phyloP scores from a whole-genome alignment of 2,113 vertebrate species.

The Zosterops pallidus region DNA sequence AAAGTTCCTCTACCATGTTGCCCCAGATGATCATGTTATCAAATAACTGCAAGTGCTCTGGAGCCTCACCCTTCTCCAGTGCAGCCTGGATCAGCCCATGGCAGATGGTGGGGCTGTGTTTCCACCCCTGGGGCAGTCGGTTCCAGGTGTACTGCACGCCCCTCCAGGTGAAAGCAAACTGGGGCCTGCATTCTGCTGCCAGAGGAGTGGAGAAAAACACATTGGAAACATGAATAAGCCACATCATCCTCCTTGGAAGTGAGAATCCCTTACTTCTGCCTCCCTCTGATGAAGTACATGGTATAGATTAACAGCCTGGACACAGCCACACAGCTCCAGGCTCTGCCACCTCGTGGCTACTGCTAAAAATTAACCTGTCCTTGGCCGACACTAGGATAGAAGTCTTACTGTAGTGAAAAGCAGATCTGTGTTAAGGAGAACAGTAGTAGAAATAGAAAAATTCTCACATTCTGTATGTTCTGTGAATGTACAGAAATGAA shows the following conservation, averaged over 20 bases:
- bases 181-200: not conserved
- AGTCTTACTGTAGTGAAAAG: not conserved
- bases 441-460: not conserved
- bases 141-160: accelerated
- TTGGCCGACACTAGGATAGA: not conserved
- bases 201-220: not conserved
- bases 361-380: not conserved
- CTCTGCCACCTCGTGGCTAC: not conserved
- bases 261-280: not conserved
- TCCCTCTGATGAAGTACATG: not conserved
- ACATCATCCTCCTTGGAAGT: not conserved
- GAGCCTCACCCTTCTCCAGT: not conserved
- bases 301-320: too few species aligned
- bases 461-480: not conserved
- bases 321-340: not conserved
- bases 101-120: not conserved
- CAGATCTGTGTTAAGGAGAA: not conserved
- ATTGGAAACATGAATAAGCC: too few species aligned
- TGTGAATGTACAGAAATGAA: not conserved
- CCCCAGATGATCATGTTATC: accelerated
- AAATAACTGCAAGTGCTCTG: not conserved
- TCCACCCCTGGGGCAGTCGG: too few species aligned
- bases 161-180: not conserved
- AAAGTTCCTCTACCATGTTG: not conserved
- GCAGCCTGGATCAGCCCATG: not conserved